Conservation (phyloP, 2,113 vertebrate species). For the Alethe castanea region DNA sequence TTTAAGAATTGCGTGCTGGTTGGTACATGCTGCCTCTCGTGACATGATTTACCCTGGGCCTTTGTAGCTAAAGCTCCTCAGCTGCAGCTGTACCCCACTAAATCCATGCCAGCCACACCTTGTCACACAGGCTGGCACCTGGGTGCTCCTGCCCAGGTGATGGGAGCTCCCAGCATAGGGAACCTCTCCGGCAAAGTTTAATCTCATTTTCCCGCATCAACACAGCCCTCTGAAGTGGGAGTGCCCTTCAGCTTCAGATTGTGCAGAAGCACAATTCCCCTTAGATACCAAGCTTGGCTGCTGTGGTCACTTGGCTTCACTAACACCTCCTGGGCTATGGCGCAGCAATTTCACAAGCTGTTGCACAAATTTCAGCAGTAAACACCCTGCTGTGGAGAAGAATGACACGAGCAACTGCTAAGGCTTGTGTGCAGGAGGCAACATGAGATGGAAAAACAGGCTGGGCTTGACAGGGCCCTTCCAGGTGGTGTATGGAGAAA, state of each 20-base stretch:
- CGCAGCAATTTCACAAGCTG: not conserved
- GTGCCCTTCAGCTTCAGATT: not conserved
- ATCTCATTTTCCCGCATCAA: not conserved
- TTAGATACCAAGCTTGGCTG: not conserved
- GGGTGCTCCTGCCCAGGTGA: not conserved
- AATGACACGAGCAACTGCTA: not conserved
- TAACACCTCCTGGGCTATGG: accelerated
- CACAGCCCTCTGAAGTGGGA: accelerated
- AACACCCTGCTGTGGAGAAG: not conserved
- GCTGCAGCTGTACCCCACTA: not conserved
- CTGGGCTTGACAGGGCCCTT: not conserved
- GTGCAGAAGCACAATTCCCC: accelerated
- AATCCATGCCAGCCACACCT: not conserved
- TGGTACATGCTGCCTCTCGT: accelerated
- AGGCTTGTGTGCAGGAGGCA: not conserved
- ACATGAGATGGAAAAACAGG: not conserved
- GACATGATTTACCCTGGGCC: accelerated
- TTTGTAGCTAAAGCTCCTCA: not conserved
- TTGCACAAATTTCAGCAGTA: not conserved
- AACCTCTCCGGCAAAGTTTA: accelerated
- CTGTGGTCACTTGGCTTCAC: not conserved
- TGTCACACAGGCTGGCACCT: accelerated
- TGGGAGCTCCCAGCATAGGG: not conserved
- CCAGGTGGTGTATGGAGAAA: not conserved
- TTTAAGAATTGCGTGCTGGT: not conserved